Conservation (phyloP, 1,140 invertebrate species). For the Drosophila burlai region DNA sequence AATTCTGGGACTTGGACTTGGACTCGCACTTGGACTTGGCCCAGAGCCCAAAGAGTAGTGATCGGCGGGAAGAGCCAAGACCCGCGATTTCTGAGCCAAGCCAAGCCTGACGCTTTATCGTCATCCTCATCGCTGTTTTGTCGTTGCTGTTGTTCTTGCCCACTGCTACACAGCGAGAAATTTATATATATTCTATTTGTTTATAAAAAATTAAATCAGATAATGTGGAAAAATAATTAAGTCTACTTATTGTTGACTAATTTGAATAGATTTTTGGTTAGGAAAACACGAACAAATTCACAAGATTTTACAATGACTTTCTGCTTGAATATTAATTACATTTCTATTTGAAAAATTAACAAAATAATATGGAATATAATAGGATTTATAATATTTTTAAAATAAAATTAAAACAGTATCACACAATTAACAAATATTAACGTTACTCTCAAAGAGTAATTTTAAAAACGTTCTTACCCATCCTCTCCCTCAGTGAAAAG, state of each 20-base stretch:
- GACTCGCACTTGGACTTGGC: constrained; percentile 17
- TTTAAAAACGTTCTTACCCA: no score
- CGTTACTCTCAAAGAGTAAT: not conserved
- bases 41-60: not conserved
- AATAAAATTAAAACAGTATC: not conserved
- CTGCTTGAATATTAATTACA: not conserved
- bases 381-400: not conserved
- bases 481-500: not conserved
- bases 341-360: no score
- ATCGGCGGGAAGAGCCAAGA: not conserved
- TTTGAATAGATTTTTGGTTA: not conserved
- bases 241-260: not conserved
- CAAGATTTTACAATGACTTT: not conserved
- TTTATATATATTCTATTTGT: no score
- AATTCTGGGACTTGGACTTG: constrained; percentile 6
- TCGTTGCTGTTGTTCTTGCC: constrained; percentile 32
- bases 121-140: constrained; percentile 39
- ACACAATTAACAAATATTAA: not conserved
- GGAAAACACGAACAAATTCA: not conserved
- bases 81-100: constrained; percentile 9
- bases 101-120: constrained; percentile 58
- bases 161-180: constrained; percentile 15
- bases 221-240: not conserved
- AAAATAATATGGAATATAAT: no score
- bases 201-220: not conserved